Base-by-base conservation (phyloP, 2,113 vertebrate species). In the Otolemur garnettii region DNA sequence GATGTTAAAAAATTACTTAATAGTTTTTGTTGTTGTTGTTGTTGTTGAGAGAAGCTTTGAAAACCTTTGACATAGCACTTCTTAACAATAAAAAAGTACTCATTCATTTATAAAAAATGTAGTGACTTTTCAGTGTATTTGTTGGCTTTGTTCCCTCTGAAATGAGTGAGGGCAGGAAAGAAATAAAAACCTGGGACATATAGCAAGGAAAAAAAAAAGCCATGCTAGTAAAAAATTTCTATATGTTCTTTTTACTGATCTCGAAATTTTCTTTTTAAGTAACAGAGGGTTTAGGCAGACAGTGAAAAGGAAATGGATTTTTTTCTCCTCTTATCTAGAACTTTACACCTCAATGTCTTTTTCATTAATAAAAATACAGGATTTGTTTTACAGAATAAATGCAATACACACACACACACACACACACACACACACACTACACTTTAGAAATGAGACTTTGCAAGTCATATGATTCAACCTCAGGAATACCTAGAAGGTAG, bases 221-320 rank as follows among this genome's bases (percentile, higher is more conserved):
- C 5, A 71, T 69, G n/a, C 2, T 66, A 7, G 30, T 79, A 68
- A 66, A 64, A 78, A 82, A 72, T 72, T 86, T 45, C 17, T 55
- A 53, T 59, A 38, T 8, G 14, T 78, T 77, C 66, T 35, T 14
- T 91, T 17, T 28, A 24, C 4, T 85, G n/a, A 85, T 38, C 22
- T 85, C 68, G 59, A 94, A 38, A 64, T 21, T 88, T 71, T 79
- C n/a, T 57, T 96, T 93, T 53, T 53, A 96, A 60, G 35, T 26
- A 86, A 57, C 9, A 84, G 33, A 66, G 33, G 64, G 33, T 69
- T 84, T 30, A 72, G 60, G 15, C 50, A 87, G 22, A 10, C 5
- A 71, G 45, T 22, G 9, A 77, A 87, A 89, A 83, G 19, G 13
- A 14, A 89, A 64, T 12, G 19, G 11, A 59, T 12, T n/a, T 75